phyloP scores from a whole-genome alignment of 1,140 invertebrate species.

The Cydia strobilella region DNA sequence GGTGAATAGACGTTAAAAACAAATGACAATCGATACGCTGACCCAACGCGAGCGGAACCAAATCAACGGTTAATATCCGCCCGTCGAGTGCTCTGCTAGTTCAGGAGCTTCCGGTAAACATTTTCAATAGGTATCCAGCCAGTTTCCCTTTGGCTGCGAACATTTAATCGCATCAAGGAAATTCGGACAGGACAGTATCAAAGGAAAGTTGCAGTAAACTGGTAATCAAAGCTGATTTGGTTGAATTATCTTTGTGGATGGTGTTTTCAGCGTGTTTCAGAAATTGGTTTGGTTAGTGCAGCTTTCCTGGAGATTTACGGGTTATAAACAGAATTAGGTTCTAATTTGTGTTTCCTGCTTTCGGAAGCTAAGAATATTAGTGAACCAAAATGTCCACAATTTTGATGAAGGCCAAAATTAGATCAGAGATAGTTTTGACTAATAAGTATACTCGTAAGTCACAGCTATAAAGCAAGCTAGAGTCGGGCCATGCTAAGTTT shows the following conservation, averaged over 20 bases:
- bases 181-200: conserved; percentile 18
- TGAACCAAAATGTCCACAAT: no score
- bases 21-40: conserved; percentile 15
- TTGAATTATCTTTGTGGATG: background rate
- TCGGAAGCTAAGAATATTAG: no score
- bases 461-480: no score
- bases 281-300: background rate
- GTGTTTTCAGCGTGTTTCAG: background rate
- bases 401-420: no score
- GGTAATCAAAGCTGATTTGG: background rate
- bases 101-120: conserved; percentile 24
- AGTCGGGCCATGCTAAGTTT: no score
- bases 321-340: background rate
- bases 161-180: conserved; percentile 28
- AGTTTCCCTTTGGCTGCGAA: conserved; percentile 10
- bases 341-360: no score
- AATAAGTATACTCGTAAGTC: no score
- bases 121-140: conserved; percentile 13
- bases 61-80: conserved; percentile 25
- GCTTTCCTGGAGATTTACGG: background rate
- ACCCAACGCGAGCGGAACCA: conserved; percentile 4
- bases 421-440: no score
- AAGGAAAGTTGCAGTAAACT: background rate
- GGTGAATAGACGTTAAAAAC: conserved; percentile 8
- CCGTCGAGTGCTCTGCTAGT: background rate